These are phyloP conservation scores for Goniozus legneri DNA, from an alignment of 1,140 invertebrate genomes.

Conservation along the genomic window DNA sequence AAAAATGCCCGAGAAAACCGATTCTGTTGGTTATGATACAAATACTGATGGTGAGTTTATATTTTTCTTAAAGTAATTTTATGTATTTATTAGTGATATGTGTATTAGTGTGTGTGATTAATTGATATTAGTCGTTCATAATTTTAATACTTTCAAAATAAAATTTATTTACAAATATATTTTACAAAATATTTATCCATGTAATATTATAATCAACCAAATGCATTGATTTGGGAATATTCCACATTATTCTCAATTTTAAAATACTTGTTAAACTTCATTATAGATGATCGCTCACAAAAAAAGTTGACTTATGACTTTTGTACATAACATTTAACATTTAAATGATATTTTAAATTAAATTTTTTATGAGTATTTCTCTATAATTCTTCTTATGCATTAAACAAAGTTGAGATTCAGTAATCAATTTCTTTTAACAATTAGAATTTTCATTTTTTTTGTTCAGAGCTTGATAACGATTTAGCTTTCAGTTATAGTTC, in stretches of 20 bases:
- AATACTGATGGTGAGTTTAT: constrained; percentile 15
- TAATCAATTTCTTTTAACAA: background rate
- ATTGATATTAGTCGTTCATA: background rate
- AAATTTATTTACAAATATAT: background rate
- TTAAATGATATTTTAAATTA: background rate
- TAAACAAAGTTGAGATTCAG: background rate
- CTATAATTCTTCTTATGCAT: constrained; percentile 1
- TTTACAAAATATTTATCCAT: background rate
- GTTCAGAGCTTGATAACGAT: background rate
- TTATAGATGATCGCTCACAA: no score
- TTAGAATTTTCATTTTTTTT: background rate
- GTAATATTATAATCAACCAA: background rate
- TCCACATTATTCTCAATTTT: no score
- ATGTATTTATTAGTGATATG: background rate
- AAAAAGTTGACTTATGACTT: no score
- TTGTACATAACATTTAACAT: background rate
- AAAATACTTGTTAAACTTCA: no score
- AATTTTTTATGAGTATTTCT: constrained; percentile 6
- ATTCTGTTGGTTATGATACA: constrained; percentile 8
- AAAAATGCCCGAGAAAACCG: constrained; percentile 11
- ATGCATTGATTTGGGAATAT: no score
- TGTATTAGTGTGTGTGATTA: background rate
- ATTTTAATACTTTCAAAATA: background rate
- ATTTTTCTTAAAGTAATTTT: constrained; percentile 2
- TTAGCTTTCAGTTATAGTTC: constrained; percentile 4